Evolutionary conservation across 2,797 vertebrate species (phyloP).

Genomic region (Xyrichtys novacula): DNA sequence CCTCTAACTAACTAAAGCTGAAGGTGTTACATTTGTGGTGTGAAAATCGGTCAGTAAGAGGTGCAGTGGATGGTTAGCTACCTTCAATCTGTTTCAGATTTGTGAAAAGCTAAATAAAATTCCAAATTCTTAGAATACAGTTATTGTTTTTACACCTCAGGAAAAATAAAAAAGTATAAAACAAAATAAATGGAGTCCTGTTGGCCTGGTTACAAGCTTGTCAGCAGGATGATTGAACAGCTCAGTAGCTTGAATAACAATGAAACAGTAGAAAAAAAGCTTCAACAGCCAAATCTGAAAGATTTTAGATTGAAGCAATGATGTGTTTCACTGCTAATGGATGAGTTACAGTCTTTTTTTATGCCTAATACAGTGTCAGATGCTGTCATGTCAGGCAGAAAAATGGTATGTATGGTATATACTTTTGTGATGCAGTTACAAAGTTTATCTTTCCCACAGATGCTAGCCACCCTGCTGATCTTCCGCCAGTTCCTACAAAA

Average conservation of each 20-base stretch:
- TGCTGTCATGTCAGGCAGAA: neutral
- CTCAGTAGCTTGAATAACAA: neutral
- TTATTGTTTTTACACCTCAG: too few relatives aligned
- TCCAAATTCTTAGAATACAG: too few relatives aligned
- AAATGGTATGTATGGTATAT: neutral
- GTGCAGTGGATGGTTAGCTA: too few relatives aligned
- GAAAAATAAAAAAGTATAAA: too few relatives aligned
- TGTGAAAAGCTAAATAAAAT: too few relatives aligned
- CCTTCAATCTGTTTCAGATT: too few relatives aligned
- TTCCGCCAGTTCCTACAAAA: slow-evolving; percentile 96
- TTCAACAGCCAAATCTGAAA: neutral
- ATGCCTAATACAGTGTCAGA: neutral
- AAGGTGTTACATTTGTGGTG: neutral
- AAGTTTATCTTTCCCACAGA: slow-evolving; percentile 76
- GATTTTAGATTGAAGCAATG: neutral
- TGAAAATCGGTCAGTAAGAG: too few relatives aligned
- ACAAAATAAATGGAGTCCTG: too few relatives aligned
- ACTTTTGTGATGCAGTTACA: neutral
- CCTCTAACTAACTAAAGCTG: neutral
- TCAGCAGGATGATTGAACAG: neutral
- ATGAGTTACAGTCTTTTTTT: too few relatives aligned
- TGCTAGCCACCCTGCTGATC: slow-evolving; percentile 93
- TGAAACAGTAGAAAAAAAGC: too few relatives aligned
- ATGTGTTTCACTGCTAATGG: neutral
- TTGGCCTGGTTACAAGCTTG: too few relatives aligned